These are phyloP conservation scores for Betta splendens DNA, from an alignment of 2,797 vertebrate genomes.

Conservation along the genomic window DNA sequence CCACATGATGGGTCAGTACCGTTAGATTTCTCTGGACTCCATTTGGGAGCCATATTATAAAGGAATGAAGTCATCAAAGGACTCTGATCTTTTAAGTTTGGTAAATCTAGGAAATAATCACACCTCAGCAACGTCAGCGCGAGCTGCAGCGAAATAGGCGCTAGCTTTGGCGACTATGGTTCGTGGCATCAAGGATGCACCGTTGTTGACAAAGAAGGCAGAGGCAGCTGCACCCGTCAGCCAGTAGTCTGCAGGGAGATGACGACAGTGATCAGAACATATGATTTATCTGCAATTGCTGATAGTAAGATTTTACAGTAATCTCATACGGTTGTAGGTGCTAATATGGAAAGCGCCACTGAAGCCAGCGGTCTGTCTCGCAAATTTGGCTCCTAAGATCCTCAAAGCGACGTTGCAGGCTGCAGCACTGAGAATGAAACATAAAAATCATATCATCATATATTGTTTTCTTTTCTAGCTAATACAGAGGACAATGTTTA, in stretches of 20 bases:
- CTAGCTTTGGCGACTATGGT: constrained; percentile 75
- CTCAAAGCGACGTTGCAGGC: constrained; percentile 85
- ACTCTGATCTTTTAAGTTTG: neutral
- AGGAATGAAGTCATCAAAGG: neutral
- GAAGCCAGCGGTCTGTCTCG: constrained; percentile 74
- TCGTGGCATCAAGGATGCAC: constrained; percentile 75
- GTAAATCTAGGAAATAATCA: constrained; percentile 12
- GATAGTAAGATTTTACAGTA: neutral
- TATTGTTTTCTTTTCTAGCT: too few relatives aligned
- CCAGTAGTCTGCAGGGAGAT: constrained; percentile 64
- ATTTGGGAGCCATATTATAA: too few relatives aligned
- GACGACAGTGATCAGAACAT: neutral
- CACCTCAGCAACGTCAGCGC: constrained; percentile 85
- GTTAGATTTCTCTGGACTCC: too few relatives aligned
- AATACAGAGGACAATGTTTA: neutral
- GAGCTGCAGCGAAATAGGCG: constrained; percentile 81
- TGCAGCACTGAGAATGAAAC: constrained; percentile 78
- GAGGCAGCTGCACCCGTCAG: constrained; percentile 82
- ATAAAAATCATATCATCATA: too few relatives aligned
- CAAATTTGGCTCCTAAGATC: constrained; percentile 80
- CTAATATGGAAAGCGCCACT: constrained; percentile 79
- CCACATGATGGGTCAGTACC: neutral
- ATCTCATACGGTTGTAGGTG: constrained; percentile 79
- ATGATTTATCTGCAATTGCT: constrained; percentile 4
- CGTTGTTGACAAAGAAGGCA: constrained; percentile 81